Conservation (phyloP, 2,113 vertebrate genomes). For the Eulemur rufifrons region DNA sequence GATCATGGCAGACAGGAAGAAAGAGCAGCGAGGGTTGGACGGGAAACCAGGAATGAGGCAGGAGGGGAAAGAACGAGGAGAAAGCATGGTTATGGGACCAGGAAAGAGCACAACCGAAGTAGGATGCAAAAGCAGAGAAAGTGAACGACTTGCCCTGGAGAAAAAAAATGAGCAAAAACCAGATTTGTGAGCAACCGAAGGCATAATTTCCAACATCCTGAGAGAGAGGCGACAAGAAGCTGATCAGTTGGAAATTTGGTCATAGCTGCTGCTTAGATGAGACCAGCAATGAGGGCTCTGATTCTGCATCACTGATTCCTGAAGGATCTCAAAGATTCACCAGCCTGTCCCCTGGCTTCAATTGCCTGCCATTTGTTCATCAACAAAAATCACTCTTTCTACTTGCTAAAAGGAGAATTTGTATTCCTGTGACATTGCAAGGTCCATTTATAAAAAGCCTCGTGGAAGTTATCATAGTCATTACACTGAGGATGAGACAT, state of each 20-base stretch:
- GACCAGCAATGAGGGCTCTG: background rate
- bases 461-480: background rate
- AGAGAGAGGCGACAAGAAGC: background rate
- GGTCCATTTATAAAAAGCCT: background rate
- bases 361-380: background rate
- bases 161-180: background rate
- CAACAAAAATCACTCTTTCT: background rate
- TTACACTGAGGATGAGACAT: background rate
- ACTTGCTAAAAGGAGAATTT: background rate
- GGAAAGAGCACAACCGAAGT: background rate
- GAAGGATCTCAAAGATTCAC: background rate
- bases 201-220: background rate
- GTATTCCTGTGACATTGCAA: background rate
- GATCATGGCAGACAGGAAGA: background rate
- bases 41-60: background rate
- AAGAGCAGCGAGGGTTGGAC: background rate
- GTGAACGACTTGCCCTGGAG: background rate
- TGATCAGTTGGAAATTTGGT: background rate
- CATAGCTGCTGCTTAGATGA: background rate
- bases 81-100: background rate
- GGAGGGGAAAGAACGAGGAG: background rate
- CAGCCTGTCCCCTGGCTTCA: background rate
- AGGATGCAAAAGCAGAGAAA: background rate
- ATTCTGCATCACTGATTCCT: background rate
- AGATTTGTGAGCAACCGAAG: background rate